Base-by-base conservation (phyloP, 1,140 invertebrate species). In the Ectropis grisescens region DNA sequence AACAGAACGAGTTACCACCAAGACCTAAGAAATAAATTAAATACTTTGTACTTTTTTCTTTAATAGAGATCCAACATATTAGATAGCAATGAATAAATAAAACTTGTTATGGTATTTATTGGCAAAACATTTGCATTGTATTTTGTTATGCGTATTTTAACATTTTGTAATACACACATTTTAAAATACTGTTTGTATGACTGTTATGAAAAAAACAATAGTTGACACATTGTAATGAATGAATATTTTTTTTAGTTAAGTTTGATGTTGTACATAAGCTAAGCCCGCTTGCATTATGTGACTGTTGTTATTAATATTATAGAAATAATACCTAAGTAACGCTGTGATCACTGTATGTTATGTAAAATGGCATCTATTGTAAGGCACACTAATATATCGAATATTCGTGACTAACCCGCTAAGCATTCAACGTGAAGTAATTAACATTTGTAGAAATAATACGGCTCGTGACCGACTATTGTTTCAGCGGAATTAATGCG, bases 241-340 rank as follows among this genome's bases (percentile, higher is more conserved):
- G 65, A 62, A 45, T 35, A 48, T 42, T 29, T 42, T 32, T 58
- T 46, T 48, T 42, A 49, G 39, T 52, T 51, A 51, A 47, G 42
- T 52, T 41, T 49, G 53, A 58, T 59, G 55, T 64, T 78, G 70
- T 80, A 78, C 46, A 78, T 72, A 78, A 56, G 64, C 68, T 68
- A 69, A 67, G 71, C 75, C 69, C 66, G 70, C 60, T 67, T 66
- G 71, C 70, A 75, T 48, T 72, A 74, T 69, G 71, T 80, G 71
- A 75, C 71, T 71, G 71, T 69, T 75, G 68, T 71, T 70, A 75
- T 70, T 72, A 72, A 70, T 61, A 57, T 56, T 37, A 36, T 32
- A 37, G 41, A 42, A 42, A 38, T n/a, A n/a, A 35, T 28, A 25
- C 33, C 33, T 31, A 44, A 37, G 45, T 64, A 69, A 61, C 54